A percentile compares a stretch with the other conserved stretches of the same genome.
These are phyloP conservation scores for Megamerina dolium DNA, from an alignment of 2,888 invertebrate genomes.

Conservation along the genomic window DNA sequence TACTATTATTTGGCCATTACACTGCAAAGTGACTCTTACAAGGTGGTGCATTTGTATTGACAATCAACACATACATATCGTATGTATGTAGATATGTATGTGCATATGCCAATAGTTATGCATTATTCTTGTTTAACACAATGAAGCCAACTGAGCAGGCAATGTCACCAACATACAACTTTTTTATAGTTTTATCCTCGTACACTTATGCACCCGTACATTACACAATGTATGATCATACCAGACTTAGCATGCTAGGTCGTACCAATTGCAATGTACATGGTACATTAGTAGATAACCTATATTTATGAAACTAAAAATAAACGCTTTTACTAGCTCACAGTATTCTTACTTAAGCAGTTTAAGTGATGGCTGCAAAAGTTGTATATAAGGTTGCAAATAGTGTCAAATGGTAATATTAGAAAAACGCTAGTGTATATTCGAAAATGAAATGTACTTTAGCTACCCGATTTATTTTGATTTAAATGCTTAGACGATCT, in stretches of 20 bases:
- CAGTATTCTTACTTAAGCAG: too few species aligned
- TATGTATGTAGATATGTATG: too few species aligned
- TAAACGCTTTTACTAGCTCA: not conserved
- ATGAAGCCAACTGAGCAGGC: slow-evolving; percentile 33
- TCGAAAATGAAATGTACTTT: too few species aligned
- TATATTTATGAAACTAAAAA: slow-evolving; percentile 2
- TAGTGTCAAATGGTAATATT: too few species aligned
- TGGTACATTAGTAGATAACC: not conserved
- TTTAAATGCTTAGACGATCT: too few species aligned
- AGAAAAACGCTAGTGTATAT: too few species aligned
- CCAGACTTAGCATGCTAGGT: not conserved
- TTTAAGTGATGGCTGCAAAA: too few species aligned
- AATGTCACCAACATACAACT: slow-evolving; percentile 36
- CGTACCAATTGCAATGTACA: too few species aligned
- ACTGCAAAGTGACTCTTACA: slow-evolving; percentile 26
- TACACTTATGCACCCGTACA: not conserved
- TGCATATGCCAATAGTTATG: not conserved
- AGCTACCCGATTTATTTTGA: too few species aligned
- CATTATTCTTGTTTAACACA: not conserved
- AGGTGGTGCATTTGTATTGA: not conserved
- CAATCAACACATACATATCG: too few species aligned
- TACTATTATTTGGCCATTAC: slow-evolving; percentile 30
- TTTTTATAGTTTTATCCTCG: not conserved
- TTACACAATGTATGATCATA: slow-evolving; percentile 2
- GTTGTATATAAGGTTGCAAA: not conserved